Percentiles rank a stretch among this genome's conserved stretches.
These are phyloP conservation scores for Eristalinus sepulchralis DNA, from an alignment of 2,888 invertebrate species.

Conservation along the genomic window DNA sequence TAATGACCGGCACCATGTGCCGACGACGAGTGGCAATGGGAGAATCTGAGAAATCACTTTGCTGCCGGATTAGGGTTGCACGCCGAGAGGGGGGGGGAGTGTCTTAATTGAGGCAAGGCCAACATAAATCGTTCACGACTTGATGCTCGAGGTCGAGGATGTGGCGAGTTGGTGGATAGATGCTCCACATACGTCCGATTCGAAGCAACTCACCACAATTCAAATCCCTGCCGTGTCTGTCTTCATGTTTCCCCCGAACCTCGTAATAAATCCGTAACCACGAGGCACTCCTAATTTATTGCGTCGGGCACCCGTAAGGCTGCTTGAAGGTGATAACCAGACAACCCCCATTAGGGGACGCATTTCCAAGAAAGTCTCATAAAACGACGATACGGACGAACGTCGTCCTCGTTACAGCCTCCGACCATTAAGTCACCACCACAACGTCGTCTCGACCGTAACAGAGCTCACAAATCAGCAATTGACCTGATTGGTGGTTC, in stretches of 20 bases:
- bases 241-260: no score
- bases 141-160: neutral
- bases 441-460: neutral
- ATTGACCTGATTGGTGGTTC: conserved; percentile 9
- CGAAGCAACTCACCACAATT: no score
- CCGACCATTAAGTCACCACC: neutral
- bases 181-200: no score
- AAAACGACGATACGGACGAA: no score
- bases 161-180: no score
- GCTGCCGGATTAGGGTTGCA: neutral
- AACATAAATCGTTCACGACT: neutral
- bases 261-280: no score
- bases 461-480: conserved; percentile 21
- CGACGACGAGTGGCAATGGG: neutral
- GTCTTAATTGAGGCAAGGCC: conserved; percentile 27
- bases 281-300: neutral
- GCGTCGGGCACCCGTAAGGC: neutral
- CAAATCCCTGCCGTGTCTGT: no score
- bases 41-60: conserved; percentile 26
- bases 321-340: neutral
- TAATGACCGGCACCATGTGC: conserved; percentile 39
- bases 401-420: neutral
- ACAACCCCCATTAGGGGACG: neutral
- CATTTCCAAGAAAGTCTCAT: no score
- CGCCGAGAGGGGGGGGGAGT: neutral